Evolutionary conservation across 2,888 invertebrate genomes (phyloP).

Genomic region (Ormyrus thymus): DNA sequence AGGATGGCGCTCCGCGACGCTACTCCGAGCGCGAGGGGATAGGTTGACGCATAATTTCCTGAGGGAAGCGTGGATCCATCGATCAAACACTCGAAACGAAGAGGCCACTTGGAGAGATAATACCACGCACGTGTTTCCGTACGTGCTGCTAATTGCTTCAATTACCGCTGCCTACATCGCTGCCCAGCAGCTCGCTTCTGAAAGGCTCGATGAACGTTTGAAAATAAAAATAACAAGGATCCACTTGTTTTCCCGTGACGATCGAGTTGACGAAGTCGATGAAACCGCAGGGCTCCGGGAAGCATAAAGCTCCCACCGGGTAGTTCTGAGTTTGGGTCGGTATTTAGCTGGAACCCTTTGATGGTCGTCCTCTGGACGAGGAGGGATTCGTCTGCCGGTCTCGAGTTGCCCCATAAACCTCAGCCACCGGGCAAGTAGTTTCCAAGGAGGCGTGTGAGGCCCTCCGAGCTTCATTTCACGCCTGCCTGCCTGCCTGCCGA

Average conservation of each 20-base stretch:
- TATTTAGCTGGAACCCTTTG: slow-evolving; percentile 72
- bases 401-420: slow-evolving; percentile 69
- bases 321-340: slow-evolving; percentile 49
- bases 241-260: slow-evolving; percentile 9
- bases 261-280: neutral
- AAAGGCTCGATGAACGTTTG: neutral
- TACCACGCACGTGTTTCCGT: neutral
- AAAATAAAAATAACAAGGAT: neutral
- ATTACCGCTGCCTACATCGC: neutral
- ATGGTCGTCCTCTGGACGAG: slow-evolving; percentile 66
- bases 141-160: slow-evolving; percentile 19
- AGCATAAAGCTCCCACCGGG: no score
- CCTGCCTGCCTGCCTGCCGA: slow-evolving; percentile 67
- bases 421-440: slow-evolving; percentile 36
- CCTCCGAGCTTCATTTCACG: slow-evolving; percentile 67
- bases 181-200: neutral
- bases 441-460: slow-evolving; percentile 54
- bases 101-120: slow-evolving; percentile 59
- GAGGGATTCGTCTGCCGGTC: slow-evolving; percentile 56
- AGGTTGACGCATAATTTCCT: slow-evolving; percentile 75
- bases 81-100: slow-evolving; percentile 71
- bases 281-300: neutral
- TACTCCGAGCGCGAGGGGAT: slow-evolving; percentile 67
- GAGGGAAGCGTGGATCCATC: slow-evolving; percentile 71
- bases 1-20: slow-evolving; percentile 66